phyloP scores from a whole-genome alignment of 2,888 invertebrate species.

The Drosophila paracracens region DNA sequence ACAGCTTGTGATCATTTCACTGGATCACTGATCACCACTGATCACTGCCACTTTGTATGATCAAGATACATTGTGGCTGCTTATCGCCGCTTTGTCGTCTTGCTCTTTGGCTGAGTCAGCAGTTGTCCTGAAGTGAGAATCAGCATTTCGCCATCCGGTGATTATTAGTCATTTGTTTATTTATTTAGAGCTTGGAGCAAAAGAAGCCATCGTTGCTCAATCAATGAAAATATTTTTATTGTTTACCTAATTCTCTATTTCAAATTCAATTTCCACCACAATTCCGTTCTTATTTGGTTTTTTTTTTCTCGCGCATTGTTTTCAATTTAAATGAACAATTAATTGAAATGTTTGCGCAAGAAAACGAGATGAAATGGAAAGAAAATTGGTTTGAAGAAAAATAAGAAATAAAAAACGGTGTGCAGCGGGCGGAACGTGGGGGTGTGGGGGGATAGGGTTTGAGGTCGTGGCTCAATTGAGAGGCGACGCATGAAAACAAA shows the following conservation, averaged over 20 bases:
- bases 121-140: background rate
- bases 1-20: background rate
- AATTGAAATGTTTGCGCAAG: slow-evolving; percentile 72
- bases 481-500: slow-evolving; percentile 41
- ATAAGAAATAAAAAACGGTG: slow-evolving; percentile 17
- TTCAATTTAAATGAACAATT: slow-evolving; percentile 71
- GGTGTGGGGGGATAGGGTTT: background rate
- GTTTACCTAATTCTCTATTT: slow-evolving; percentile 42
- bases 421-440: background rate
- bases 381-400: slow-evolving; percentile 38
- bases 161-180: slow-evolving; percentile 40
- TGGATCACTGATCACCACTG: background rate
- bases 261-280: slow-evolving; percentile 24
- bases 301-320: slow-evolving; percentile 46
- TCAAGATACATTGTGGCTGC: background rate
- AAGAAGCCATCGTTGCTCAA: slow-evolving; percentile 16
- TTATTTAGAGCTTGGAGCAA: slow-evolving; percentile 19
- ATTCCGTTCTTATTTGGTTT: slow-evolving; percentile 11
- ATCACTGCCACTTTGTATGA: background rate
- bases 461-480: slow-evolving; percentile 35
- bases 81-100: too few relatives aligned
- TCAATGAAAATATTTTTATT: slow-evolving; percentile 35
- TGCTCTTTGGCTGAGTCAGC: background rate
- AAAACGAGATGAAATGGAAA: slow-evolving; percentile 25
- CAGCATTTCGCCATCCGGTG: slow-evolving; percentile 19